phyloP scores from a whole-genome alignment of 2,113 vertebrate genomes.

The Porphyrio hochstetteri region DNA sequence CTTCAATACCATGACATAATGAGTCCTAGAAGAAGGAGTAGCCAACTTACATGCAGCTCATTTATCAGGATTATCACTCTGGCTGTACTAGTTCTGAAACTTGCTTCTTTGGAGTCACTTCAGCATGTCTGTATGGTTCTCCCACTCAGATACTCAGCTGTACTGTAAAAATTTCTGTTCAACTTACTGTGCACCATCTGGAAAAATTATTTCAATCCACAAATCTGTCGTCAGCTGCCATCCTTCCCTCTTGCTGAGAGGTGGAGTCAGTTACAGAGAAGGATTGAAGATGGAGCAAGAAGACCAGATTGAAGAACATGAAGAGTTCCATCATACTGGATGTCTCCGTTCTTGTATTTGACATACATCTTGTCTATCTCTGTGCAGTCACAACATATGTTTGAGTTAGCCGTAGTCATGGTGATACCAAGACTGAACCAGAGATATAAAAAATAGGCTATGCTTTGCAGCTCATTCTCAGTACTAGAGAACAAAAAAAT shows the following conservation, averaged over 20 bases:
- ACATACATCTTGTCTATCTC: neutral
- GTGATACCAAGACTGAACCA: neutral
- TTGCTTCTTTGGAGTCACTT: neutral
- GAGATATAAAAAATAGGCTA: neutral
- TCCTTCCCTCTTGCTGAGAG: neutral
- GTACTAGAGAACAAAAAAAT: neutral
- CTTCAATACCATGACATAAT: neutral
- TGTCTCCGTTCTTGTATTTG: neutral
- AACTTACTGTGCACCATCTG: conserved; percentile 7
- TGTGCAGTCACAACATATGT: neutral
- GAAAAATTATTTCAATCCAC: conserved; percentile 14
- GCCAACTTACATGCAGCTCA: neutral
- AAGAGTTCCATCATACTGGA: neutral
- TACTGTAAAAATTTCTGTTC: conserved; percentile 7
- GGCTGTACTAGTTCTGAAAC: neutral
- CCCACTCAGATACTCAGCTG: neutral
- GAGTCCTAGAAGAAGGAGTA: neutral
- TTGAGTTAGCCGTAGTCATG: neutral
- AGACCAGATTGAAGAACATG: neutral
- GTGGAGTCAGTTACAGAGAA: neutral
- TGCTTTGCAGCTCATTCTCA: neutral
- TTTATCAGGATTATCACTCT: neutral
- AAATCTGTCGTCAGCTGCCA: conserved; percentile 12
- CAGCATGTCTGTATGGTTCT: neutral
- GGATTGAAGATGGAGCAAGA: neutral